A percentile compares a stretch with the other conserved stretches of the same genome.
These are phyloP conservation scores for Drosophila rhopaloa DNA, from an alignment of 1,140 invertebrate species.

Conservation along the genomic window DNA sequence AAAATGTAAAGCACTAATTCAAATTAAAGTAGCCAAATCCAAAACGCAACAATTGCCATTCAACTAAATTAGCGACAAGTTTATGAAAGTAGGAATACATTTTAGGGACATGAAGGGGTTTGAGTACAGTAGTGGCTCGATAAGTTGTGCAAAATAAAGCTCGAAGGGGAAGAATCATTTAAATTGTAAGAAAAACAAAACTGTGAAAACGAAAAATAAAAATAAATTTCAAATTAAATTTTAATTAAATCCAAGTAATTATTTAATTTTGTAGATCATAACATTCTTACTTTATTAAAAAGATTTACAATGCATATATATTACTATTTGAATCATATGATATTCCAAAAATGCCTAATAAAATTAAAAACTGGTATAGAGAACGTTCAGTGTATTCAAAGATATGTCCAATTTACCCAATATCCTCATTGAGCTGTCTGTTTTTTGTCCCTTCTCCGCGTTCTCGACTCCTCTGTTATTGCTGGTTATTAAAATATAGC, in stretches of 20 bases:
- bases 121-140: no score
- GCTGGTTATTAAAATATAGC: conserved; percentile 66
- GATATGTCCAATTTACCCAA: background rate
- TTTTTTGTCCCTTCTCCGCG: background rate
- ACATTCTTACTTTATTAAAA: no score
- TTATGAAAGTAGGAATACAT: background rate
- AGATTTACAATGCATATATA: no score
- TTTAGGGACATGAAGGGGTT: background rate
- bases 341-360: background rate
- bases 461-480: conserved; percentile 35
- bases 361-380: background rate
- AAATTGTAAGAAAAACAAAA: no score
- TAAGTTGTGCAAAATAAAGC: background rate
- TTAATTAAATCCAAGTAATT: background rate
- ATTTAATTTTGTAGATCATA: no score
- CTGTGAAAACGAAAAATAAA: background rate
- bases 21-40: conserved; percentile 45
- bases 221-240: background rate
- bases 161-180: no score
- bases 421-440: conserved; percentile 54
- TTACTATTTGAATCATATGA: no score
- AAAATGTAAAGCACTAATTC: conserved; percentile 46
- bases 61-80: conserved; percentile 23
- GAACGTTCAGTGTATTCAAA: background rate
- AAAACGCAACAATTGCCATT: conserved; percentile 19